These are phyloP conservation scores for Silvanus unidentatus DNA, from an alignment of 2,888 invertebrate genomes.

Conservation along the genomic window DNA sequence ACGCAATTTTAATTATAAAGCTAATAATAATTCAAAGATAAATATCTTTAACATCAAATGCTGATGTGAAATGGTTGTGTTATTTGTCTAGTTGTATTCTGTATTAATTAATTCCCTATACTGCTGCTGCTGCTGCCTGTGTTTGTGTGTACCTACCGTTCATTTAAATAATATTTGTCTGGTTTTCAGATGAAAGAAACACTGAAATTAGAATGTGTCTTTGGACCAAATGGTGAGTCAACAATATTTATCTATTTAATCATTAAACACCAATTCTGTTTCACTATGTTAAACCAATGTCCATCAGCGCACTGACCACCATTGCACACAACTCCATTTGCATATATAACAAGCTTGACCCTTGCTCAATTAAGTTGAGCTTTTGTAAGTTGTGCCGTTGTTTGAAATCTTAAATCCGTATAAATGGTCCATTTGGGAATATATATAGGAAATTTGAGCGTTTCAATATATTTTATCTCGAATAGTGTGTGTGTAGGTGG, in stretches of 20 bases:
- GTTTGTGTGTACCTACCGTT: no score
- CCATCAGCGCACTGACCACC: slow-evolving; percentile 35
- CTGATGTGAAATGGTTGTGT: no score
- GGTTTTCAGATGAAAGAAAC: no score
- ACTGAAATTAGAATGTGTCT: no score
- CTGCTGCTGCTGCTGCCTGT: no score
- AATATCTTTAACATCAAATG: no score
- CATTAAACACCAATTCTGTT: slow-evolving; percentile 20
- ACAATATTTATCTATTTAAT: slow-evolving; percentile 27
- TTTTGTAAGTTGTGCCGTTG: slow-evolving; percentile 34
- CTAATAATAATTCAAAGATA: no score
- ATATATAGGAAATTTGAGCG: slow-evolving; percentile 1
- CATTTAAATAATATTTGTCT: no score
- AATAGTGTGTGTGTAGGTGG: slow-evolving; percentile 6
- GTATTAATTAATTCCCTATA: no score
- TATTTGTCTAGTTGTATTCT: no score
- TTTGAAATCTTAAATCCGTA: slow-evolving; percentile 44
- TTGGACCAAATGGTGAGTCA: slow-evolving; percentile 4
- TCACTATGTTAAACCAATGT: slow-evolving; percentile 19
- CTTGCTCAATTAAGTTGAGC: slow-evolving; percentile 42
- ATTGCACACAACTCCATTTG: slow-evolving; percentile 38
- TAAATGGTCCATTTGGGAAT: slow-evolving; percentile 46
- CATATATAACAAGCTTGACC: slow-evolving; percentile 43
- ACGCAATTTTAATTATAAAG: neutral
- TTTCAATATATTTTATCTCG: no score